These are phyloP conservation scores for Polietes domitor DNA, from an alignment of 2,888 invertebrate genomes.

Conservation along the genomic window DNA sequence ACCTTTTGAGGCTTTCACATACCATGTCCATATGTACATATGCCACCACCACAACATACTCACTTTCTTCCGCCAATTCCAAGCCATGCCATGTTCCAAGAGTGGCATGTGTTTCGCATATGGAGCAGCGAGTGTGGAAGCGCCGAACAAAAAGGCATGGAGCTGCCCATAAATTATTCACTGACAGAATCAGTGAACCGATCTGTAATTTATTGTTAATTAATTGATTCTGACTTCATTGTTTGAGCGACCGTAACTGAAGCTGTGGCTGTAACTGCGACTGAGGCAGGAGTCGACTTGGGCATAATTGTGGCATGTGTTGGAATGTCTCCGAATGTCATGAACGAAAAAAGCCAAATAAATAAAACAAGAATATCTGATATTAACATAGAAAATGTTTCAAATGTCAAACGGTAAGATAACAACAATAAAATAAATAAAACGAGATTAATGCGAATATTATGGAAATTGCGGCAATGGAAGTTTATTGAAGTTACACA, in stretches of 20 bases:
- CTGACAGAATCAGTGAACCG: constrained; percentile 62
- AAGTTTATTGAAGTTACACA: background rate
- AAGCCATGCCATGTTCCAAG: background rate
- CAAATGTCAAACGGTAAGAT: constrained; percentile 20
- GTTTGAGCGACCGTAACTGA: constrained; percentile 35
- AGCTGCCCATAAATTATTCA: constrained; percentile 37
- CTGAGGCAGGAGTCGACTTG: background rate
- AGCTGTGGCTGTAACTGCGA: background rate
- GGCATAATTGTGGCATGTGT: background rate
- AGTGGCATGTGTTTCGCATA: background rate
- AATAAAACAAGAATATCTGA: constrained; percentile 4
- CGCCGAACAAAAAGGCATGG: background rate
- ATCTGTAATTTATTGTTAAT: constrained; percentile 64
- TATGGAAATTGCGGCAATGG: constrained; percentile 10
- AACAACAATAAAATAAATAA: constrained; percentile 35
- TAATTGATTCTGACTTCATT: constrained; percentile 63
- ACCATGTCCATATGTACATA: background rate
- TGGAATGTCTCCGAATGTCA: constrained; percentile 37
- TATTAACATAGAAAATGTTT: constrained; percentile 38
- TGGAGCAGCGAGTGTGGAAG: background rate
- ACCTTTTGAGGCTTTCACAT: background rate
- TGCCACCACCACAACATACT: background rate
- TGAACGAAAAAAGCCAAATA: constrained; percentile 40
- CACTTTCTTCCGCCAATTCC: background rate
- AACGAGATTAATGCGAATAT: constrained; percentile 31